Base-by-base conservation (phyloP, 2,888 invertebrate species). In the Cheilosia vulpina region DNA sequence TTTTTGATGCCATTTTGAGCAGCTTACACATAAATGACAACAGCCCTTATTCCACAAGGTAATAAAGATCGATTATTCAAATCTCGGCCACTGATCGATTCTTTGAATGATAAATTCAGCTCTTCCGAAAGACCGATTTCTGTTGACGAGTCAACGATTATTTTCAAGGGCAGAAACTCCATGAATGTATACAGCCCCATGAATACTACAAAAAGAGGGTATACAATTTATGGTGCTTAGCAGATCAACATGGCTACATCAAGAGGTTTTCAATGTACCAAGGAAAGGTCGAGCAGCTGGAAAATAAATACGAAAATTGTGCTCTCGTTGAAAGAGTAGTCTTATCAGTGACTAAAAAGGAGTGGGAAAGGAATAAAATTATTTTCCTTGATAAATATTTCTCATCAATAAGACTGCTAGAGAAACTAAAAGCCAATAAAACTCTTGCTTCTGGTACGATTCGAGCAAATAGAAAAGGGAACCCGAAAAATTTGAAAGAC, bases 21-120 rank as follows among this genome's bases (percentile, higher is more conserved):
- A 85, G 50, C 24, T 45, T 85, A 11, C 55, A 72, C 17, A 27
- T 85, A 21, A 76, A 73, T 50, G 80, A 85, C 66, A 85, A 77
- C 57, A 50, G 57, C n/a, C 41, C 57, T 63, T 43, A 78, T 81
- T 73, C 71, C 66, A 7, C 66, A 57, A 27, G 27, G 6, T 27
- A 2, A 47, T 38, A 45, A 68, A 73, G 68, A 73, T 78, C n/a
- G 69, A 79, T 50, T 52, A 4, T 52, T 52, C 21, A 52, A 52
- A 21, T 3, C 13, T 72, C 55, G 17, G 27, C 27, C 6, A 27
- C 0, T 27, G 5, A 27, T 6, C 27, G 6, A 27, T 27, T 27
- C 27, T 6, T 73, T 75, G 45, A 75, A 71, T 47, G 66, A 72
- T 43, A 83, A 71, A 43, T 66, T 77, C 19, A 13, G 24, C 45